Conservation (phyloP, 1,140 invertebrate genomes). For the Neodiprion lecontei region DNA sequence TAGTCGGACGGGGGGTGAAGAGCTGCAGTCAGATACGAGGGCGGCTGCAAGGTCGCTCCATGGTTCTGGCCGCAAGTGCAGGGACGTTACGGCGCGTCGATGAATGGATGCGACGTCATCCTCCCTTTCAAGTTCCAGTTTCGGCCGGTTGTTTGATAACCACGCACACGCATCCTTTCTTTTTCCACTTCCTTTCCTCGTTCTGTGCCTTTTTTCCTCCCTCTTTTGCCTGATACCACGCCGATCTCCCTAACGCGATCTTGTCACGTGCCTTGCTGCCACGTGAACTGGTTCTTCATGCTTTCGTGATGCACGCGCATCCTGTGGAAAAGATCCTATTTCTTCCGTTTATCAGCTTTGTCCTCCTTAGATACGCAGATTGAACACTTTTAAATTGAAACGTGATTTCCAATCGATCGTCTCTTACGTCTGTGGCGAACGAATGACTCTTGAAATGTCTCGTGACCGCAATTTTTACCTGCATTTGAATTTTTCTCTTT, state of each 20-base stretch:
- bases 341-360: too few relatives aligned
- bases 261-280: neutral
- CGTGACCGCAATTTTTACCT: too few relatives aligned
- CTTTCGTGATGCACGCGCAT: too few relatives aligned
- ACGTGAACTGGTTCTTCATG: neutral
- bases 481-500: too few relatives aligned
- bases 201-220: neutral
- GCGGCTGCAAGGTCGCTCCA: conserved; percentile 19
- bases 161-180: conserved; percentile 1
- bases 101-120: conserved; percentile 22
- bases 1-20: conserved; percentile 7
- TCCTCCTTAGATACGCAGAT: too few relatives aligned
- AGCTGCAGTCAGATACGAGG: conserved; percentile 5
- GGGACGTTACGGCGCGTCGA: conserved; percentile 2
- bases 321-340: too few relatives aligned
- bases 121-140: neutral
- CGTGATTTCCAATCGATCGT: too few relatives aligned
- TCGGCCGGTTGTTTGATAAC: neutral
- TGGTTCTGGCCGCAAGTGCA: conserved; percentile 12
- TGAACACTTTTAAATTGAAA: too few relatives aligned
- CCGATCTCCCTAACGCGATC: neutral
- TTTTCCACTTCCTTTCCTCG: neutral
- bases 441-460: too few relatives aligned
- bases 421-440: too few relatives aligned
- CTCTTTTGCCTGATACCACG: neutral